These are phyloP conservation scores for Nothocercus julius DNA, from an alignment of 2,113 vertebrate species.

Conservation along the genomic window DNA sequence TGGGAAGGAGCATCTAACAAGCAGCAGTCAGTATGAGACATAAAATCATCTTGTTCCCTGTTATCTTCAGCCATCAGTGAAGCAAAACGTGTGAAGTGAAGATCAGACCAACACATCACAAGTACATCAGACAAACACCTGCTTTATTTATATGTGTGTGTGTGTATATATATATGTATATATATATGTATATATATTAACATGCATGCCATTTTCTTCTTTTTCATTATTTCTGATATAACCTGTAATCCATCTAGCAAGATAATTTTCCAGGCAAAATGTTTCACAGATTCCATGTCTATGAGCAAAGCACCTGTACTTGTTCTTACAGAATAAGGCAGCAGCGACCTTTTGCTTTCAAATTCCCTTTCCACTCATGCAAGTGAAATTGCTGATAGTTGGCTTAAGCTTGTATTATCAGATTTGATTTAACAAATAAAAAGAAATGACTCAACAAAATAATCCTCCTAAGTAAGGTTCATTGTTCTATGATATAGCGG, in stretches of 20 bases:
- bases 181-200: too few relatives aligned
- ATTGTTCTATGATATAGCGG: not conserved
- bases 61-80: not conserved
- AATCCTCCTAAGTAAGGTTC: not conserved
- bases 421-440: not conserved
- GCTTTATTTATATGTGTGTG: not conserved
- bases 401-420: not conserved
- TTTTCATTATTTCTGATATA: too few relatives aligned
- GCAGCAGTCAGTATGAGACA: fast-evolving
- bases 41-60: not conserved
- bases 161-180: too few relatives aligned
- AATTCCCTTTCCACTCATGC: not conserved
- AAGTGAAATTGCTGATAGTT: not conserved
- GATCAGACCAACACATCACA: not conserved
- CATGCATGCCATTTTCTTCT: too few relatives aligned
- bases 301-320: not conserved
- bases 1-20: not conserved
- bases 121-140: not conserved
- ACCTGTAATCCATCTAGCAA: not conserved
- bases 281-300: not conserved
- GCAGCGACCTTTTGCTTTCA: not conserved
- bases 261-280: not conserved
- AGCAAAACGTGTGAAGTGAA: not conserved
- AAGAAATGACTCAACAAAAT: not conserved
- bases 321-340: not conserved